Percentiles rank a stretch among this genome's conserved stretches.
phyloP scores from a whole-genome alignment of 2,797 vertebrate genomes.

The Xerus rutilus region DNA sequence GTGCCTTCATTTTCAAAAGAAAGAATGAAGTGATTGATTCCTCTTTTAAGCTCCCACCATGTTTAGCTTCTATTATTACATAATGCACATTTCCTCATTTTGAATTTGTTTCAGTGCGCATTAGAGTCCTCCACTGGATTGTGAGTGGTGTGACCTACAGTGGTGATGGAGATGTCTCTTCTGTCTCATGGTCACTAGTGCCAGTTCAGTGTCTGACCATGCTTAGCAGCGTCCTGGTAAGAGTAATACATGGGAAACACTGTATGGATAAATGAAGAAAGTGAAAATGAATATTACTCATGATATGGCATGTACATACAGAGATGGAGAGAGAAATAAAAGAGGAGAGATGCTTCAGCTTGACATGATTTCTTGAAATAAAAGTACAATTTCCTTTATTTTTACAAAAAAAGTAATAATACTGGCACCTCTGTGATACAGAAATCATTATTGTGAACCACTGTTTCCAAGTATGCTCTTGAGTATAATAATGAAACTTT shows the following conservation, averaged over 20 bases:
- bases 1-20: background rate
- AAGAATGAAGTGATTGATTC: background rate
- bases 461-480: background rate
- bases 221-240: background rate
- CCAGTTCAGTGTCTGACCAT: too few relatives aligned
- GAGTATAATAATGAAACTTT: background rate
- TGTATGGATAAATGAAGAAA: background rate
- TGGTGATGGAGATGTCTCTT: background rate
- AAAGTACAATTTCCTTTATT: background rate
- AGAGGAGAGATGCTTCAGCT: background rate
- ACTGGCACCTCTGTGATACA: background rate
- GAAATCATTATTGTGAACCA: background rate
- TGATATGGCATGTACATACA: too few relatives aligned
- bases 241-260: background rate
- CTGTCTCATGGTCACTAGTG: background rate
- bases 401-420: background rate
- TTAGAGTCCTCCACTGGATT: background rate
- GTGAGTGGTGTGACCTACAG: background rate
- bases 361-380: background rate
- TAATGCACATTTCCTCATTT: background rate
- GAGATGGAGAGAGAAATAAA: background rate
- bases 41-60: background rate
- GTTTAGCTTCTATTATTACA: background rate
- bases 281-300: background rate
- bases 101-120: background rate